Evolutionary conservation across 2,113 vertebrate species (phyloP), one percentile per base, ranked within the genome.

Genomic region (Rafetus swinhoei): DNA sequence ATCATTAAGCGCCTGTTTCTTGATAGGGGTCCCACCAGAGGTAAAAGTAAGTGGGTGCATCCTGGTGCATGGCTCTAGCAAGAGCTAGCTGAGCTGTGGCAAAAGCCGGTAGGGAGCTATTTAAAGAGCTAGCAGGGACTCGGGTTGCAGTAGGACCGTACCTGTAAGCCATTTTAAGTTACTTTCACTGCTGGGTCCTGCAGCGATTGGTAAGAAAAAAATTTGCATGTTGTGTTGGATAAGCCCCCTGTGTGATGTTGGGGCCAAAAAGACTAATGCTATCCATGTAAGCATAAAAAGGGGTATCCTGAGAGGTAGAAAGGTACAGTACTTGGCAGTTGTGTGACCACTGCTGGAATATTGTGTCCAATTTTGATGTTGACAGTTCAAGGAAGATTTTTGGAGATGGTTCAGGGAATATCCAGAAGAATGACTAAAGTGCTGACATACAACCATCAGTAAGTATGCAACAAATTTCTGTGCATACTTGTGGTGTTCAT

Each of bases 401-500:
- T n/a, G 32, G 15, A n/a, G 59, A 62, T 25, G 12, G 32, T 69
- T 69, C 16, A 69, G 32, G 32, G 32, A 69, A 21, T 35, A n/a
- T 8, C 16, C 62, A n/a, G 29, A 65, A 18, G 62, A 29, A 65
- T 32, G 29, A 65, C 16, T 14, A 32, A 32, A 11, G 5, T n/a
- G 14, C 22, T 14, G 24, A 59, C n/a, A 4, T 3, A 15, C 14
- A 12, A 12, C 11, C 2, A 3, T n/a, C 4, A 18, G 10, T 2
- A 52, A 57, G 7, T 35, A 45, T 15, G 24, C 1, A 8, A 45
- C 72, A 10, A 1, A 2, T 19, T 39, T 14, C 84, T 45, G 15
- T 13, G 0, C 45, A 35, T 55, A 29, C 39, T 10, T 12, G 1
- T 35, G 1, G 3, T 35, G 45, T n/a, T 53, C 35, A 12, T 0